Base-by-base conservation (phyloP, 2,888 invertebrate species). In the Liposcelis brunnea region DNA sequence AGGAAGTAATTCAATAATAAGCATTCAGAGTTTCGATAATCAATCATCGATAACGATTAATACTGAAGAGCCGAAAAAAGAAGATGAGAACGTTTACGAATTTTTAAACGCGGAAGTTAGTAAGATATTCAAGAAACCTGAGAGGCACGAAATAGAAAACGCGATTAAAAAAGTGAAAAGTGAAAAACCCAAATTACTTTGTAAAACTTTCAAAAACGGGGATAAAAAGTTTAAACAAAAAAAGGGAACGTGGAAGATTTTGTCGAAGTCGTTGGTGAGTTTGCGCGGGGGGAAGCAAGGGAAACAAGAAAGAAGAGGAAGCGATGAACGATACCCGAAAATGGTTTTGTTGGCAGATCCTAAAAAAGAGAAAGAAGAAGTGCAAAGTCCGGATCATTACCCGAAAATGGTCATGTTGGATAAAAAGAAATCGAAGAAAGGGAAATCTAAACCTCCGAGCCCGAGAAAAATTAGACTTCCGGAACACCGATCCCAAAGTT, bases 301-400 rank as follows among this genome's bases (percentile, higher is more conserved):
- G 26, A 18, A 32, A 21, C 14, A 10, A 31, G 14, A 16, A 21
- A n/a, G 5, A n/a, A 32, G n/a, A 33, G 33, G 19, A 31, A 19
- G 43, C 26, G 47, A 47, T 35, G 35, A 47, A 18, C 34, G 47
- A 36, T 31, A 44, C 44, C 35, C 47, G 34, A 14, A 19, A 19
- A 45, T 16, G 4, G 40, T 40, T 31, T 45, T 47, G 44, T 44
- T 46, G 43, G 35, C 34, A 19, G 47, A 37, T 31, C 37, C 31
- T 15, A n/a, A 40, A 40, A 21, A 40, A 40, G 40, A 40, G 16
- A 40, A 14, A 21, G 12, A 16, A n/a, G 40, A 40, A 11, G 26
- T 6, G 26, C 26, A 26, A 26, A 4, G 5, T 26, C 26, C 26
- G 26, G 19, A 40, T 6, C 3, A 40, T n/a, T 40, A 40, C 19